Evolutionary conservation across 2,113 vertebrate species (phyloP), one percentile per base, ranked within the genome.

Genomic region (Nothocercus julius): DNA sequence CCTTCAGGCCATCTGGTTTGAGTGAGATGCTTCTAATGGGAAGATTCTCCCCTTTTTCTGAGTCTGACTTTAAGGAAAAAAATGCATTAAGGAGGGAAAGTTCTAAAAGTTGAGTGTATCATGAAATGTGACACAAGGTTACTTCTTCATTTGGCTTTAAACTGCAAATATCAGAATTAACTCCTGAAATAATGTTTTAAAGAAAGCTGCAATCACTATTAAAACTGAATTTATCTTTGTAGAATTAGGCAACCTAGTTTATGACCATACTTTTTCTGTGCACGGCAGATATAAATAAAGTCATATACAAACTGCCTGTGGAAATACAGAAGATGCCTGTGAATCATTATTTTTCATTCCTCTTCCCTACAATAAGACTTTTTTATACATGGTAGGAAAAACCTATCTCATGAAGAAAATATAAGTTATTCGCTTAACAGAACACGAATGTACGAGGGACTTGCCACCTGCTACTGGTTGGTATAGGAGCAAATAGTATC

Each of bases 11-110:
- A 79, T 69, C 20, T 80, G 54, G 73, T 59, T 89, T 90, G 94
- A 73, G 76, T 82, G n/a, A 96, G 53, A 95, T 87, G 93, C 88
- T 95, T 93, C 96, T 93, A 95, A 92, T 1, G 0, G 95, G 66
- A 53, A 89, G 32, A 47, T 87, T 93, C 67, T 89, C 67, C 78
- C 78, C 79, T 87, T 94, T 96, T 91, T 45, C 79, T 85, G 11
- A n/a, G 77, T 80, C 78, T 95, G 89, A 95, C 95, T 94, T 91
- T 92, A 73, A 95, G 88, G 85, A 83, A 78, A 88, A 94, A 95
- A 82, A 58, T 72, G 62, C 93, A 96, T 97, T 96, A 96, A 95
- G 28, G 58, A 79, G 86, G 13, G 40, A 62, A 63, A 34, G 21
- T 63, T 92, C 54, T 91, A 82, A 91, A 59, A 74, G 76, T 45